Percentiles rank a stretch among this genome's conserved stretches.
These are phyloP conservation scores for Cotesia congregata DNA, from an alignment of 2,888 invertebrate species.

Conservation along the genomic window DNA sequence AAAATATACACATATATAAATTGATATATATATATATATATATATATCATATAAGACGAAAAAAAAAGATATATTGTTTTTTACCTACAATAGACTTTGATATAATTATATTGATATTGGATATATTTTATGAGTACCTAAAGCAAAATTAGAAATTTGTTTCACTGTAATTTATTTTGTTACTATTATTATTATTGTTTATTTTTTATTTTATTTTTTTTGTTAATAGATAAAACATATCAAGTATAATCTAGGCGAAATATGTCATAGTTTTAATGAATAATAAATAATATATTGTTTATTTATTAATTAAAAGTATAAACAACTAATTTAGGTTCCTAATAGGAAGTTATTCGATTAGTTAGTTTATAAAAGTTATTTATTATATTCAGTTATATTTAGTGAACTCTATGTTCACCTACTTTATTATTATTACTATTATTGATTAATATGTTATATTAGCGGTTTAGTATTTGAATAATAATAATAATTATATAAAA, in stretches of 20 bases:
- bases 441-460: slow-evolving; percentile 44
- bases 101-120: slow-evolving; percentile 57
- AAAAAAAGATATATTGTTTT: slow-evolving; percentile 56
- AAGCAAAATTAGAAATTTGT: slow-evolving; percentile 55
- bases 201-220: slow-evolving; percentile 52
- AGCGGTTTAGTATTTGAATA: slow-evolving; percentile 37
- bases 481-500: slow-evolving; percentile 36
- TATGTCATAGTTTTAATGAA: slow-evolving; percentile 41
- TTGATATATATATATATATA: slow-evolving; percentile 19
- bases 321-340: slow-evolving; percentile 31
- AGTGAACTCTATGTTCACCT: slow-evolving; percentile 47
- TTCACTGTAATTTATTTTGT: slow-evolving; percentile 17
- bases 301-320: slow-evolving; percentile 25
- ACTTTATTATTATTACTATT: slow-evolving; percentile 49
- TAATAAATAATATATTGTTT: slow-evolving; percentile 25
- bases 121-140: slow-evolving; percentile 68
- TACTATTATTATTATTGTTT: slow-evolving; percentile 25
- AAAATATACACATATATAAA: slow-evolving; percentile 24
- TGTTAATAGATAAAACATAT: slow-evolving; percentile 63
- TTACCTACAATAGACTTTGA: slow-evolving; percentile 65
- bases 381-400: slow-evolving; percentile 47
- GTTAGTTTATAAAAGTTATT: slow-evolving; percentile 56
- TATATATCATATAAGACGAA: slow-evolving; percentile 30
- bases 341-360: slow-evolving; percentile 46
- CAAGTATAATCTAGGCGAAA: slow-evolving; percentile 50